phyloP scores from a whole-genome alignment of 2,888 invertebrate genomes.

The Agrochola lota region DNA sequence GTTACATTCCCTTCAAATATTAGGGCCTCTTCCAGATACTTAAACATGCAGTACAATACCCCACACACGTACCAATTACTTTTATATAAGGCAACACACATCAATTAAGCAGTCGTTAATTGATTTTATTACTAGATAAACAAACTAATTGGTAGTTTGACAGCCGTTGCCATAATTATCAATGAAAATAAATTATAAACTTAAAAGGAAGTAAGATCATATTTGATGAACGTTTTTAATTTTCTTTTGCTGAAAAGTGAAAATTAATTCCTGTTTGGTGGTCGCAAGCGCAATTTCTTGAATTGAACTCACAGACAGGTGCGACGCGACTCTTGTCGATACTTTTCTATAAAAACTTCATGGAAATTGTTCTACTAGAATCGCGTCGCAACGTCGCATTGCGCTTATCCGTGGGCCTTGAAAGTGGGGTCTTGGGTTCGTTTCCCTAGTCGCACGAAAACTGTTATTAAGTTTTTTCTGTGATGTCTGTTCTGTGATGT shows the following conservation, averaged over 20 bases:
- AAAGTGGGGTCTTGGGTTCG: not conserved
- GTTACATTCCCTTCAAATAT: not conserved
- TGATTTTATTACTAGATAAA: conserved; percentile 47
- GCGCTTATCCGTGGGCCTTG: too few species aligned
- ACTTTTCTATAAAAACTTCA: too few species aligned
- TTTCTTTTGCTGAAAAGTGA: not conserved
- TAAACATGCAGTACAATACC: conserved; percentile 6
- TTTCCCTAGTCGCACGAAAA: not conserved
- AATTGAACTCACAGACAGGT: too few species aligned
- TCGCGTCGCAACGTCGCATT: too few species aligned
- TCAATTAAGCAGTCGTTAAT: conserved; percentile 37
- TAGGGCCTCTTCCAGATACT: conserved; percentile 22
- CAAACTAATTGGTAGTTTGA: conserved; percentile 38
- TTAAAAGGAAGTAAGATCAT: not conserved
- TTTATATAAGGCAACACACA: conserved; percentile 30
- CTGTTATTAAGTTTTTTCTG: not conserved
- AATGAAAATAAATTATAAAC: not conserved
- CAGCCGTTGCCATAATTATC: not conserved
- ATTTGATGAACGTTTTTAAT: not conserved
- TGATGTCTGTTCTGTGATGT: not conserved
- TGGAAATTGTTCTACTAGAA: too few species aligned
- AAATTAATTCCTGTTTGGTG: not conserved
- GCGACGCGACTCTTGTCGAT: too few species aligned
- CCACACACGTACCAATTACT: conserved; percentile 25
- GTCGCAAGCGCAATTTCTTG: not conserved